Evolutionary conservation across 92 coral and sea anemone species (phyloP).

Genomic region (Galaxea fascicularis): DNA sequence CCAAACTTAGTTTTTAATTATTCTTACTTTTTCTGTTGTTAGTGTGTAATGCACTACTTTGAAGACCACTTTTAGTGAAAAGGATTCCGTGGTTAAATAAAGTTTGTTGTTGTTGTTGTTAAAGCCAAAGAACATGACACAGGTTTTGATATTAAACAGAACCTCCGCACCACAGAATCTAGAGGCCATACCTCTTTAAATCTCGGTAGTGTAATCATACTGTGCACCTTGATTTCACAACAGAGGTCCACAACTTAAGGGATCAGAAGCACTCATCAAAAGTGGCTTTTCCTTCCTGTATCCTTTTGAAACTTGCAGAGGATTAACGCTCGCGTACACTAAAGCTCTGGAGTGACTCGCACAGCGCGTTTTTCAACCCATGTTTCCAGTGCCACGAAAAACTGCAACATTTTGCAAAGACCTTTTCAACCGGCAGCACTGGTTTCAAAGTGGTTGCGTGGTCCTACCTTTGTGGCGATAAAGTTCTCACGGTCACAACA

Average conservation of each 20-base stretch:
- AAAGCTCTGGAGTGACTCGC: too few relatives aligned
- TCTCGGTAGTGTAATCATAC: constrained; percentile 10
- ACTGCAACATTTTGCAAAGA: neutral
- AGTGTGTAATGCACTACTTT: neutral
- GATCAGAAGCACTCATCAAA: neutral
- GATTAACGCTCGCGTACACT: too few relatives aligned
- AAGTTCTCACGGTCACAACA: constrained; percentile 8
- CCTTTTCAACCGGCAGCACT: neutral
- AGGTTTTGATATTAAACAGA: too few relatives aligned
- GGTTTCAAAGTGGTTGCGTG: neutral
- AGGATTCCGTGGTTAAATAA: too few relatives aligned
- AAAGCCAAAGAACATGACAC: too few relatives aligned
- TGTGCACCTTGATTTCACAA: neutral
- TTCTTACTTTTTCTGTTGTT: too few relatives aligned
- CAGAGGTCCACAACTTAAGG: neutral
- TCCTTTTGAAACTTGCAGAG: neutral
- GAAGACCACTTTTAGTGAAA: neutral
- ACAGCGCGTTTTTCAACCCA: neutral
- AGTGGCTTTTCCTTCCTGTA: constrained; percentile 1
- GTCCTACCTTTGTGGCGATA: neutral
- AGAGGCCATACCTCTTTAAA: neutral
- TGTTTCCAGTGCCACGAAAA: neutral
- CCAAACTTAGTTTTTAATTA: too few relatives aligned
- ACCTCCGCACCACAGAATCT: too few relatives aligned
- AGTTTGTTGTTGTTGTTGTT: too few relatives aligned